A percentile compares a stretch with the other conserved stretches of the same genome.
Evolutionary conservation across 2,888 invertebrate genomes (phyloP).

Genomic region (Embidobia sp.): DNA sequence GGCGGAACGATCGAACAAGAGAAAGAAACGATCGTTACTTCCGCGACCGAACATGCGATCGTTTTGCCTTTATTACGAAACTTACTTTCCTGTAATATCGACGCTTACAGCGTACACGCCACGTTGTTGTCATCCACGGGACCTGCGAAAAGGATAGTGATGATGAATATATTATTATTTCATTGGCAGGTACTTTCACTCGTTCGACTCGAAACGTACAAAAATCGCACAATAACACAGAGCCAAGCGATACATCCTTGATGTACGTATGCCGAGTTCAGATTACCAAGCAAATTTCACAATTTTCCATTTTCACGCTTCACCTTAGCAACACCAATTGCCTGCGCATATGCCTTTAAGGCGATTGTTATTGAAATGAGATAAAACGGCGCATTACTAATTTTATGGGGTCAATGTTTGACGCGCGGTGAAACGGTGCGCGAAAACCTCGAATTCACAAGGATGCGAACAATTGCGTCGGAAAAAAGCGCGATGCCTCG

Average conservation of each 20-base stretch:
- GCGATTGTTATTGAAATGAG: slow-evolving; percentile 38
- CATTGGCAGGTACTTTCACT: slow-evolving; percentile 62
- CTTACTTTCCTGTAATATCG: slow-evolving; percentile 59
- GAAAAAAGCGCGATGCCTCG: slow-evolving; percentile 22
- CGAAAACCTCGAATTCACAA: slow-evolving; percentile 47
- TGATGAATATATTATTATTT: slow-evolving; percentile 63
- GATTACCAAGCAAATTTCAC: slow-evolving; percentile 54
- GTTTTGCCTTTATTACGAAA: slow-evolving; percentile 57
- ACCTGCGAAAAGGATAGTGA: slow-evolving; percentile 41
- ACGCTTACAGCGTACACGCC: slow-evolving; percentile 27
- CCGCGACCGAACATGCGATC: slow-evolving; percentile 69
- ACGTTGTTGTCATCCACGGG: slow-evolving; percentile 53
- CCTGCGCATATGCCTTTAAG: slow-evolving; percentile 27
- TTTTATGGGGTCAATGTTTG: slow-evolving; percentile 57
- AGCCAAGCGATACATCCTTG: slow-evolving; percentile 46
- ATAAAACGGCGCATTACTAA: slow-evolving; percentile 16
- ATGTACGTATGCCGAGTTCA: slow-evolving; percentile 22
- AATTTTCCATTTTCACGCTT: slow-evolving; percentile 61
- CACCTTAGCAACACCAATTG: slow-evolving; percentile 44
- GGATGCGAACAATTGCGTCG: slow-evolving; percentile 42
- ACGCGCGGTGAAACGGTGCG: slow-evolving; percentile 39
- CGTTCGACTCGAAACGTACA: slow-evolving; percentile 26
- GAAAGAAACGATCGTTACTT: slow-evolving; percentile 71
- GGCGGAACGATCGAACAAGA: slow-evolving; percentile 70
- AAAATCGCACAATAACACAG: slow-evolving; percentile 45